Percentiles rank a stretch among this genome's conserved stretches.
These are phyloP conservation scores for Rhincodon typus DNA, from an alignment of 2,797 vertebrate genomes.

Conservation along the genomic window DNA sequence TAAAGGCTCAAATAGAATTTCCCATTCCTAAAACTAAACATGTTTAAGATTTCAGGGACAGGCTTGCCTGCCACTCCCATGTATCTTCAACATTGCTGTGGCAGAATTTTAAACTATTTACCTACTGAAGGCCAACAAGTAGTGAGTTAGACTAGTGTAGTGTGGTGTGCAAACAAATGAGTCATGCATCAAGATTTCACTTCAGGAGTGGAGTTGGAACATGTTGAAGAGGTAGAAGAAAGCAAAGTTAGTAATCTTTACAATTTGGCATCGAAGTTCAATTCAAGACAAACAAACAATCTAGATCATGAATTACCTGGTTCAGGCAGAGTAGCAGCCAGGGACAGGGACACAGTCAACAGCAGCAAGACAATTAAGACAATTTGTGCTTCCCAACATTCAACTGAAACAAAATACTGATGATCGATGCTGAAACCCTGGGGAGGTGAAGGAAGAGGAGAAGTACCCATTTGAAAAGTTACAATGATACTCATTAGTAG, in stretches of 20 bases:
- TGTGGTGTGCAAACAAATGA: not conserved
- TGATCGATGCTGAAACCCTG: not conserved
- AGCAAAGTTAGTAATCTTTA: not conserved
- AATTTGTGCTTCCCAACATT: not conserved
- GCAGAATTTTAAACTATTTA: not conserved
- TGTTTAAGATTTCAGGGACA: no score
- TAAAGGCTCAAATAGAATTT: no score
- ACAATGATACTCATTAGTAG: not conserved
- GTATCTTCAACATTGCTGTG: not conserved
- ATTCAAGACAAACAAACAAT: not conserved
- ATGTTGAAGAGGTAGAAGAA: not conserved
- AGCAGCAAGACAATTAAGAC: not conserved
- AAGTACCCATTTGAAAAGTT: not conserved
- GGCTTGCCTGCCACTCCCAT: no score
- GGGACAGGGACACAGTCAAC: not conserved
- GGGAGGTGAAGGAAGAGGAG: not conserved
- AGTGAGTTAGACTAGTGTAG: not conserved
- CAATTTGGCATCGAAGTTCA: not conserved
- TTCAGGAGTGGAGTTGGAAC: not conserved
- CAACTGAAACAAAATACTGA: not conserved
- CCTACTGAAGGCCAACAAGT: not conserved
- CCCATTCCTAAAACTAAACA: no score
- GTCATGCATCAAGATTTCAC: not conserved
- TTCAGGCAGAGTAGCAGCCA: not conserved
- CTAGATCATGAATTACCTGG: not conserved